Conservation (phyloP, 2,113 vertebrate genomes). For the Turdus rufiventris region DNA sequence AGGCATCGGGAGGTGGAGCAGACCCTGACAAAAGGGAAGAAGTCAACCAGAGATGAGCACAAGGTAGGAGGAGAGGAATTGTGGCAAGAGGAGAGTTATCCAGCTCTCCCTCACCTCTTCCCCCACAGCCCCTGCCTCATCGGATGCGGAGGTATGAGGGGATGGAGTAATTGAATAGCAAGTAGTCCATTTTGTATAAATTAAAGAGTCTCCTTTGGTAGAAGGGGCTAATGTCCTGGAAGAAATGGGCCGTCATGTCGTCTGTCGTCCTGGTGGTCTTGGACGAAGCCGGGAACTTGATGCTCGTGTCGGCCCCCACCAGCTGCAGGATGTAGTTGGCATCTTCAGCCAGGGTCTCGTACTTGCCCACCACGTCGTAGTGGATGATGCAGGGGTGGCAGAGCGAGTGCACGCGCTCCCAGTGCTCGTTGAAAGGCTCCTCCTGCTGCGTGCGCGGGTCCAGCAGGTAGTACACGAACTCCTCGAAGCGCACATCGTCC, state of each 20-base stretch:
- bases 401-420: conserved; percentile 90
- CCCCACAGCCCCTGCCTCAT: conserved; percentile 35
- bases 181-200: conserved; percentile 94
- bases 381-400: conserved; percentile 93
- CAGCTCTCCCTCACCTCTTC: not conserved
- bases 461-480: conserved; percentile 92
- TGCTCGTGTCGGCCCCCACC: conserved; percentile 72
- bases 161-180: conserved; percentile 93
- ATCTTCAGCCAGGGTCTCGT: conserved; percentile 92
- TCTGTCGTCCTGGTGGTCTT: conserved; percentile 79
- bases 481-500: conserved; percentile 87
- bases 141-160: conserved; percentile 83
- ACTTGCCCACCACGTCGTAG: conserved; percentile 92
- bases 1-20: not conserved
- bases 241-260: conserved; percentile 83
- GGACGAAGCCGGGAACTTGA: conserved; percentile 81
- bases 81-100: not conserved
- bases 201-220: conserved; percentile 92
- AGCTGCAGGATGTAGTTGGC: conserved; percentile 87
- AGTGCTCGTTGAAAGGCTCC: conserved; percentile 94
- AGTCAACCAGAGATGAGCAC: not conserved
- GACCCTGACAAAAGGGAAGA: not conserved
- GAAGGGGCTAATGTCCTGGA: conserved; percentile 86
- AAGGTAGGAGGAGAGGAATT: not conserved
- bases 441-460: conserved; percentile 86